Evolutionary conservation across 2,888 invertebrate species (phyloP).

Genomic region (Melieria picta): DNA sequence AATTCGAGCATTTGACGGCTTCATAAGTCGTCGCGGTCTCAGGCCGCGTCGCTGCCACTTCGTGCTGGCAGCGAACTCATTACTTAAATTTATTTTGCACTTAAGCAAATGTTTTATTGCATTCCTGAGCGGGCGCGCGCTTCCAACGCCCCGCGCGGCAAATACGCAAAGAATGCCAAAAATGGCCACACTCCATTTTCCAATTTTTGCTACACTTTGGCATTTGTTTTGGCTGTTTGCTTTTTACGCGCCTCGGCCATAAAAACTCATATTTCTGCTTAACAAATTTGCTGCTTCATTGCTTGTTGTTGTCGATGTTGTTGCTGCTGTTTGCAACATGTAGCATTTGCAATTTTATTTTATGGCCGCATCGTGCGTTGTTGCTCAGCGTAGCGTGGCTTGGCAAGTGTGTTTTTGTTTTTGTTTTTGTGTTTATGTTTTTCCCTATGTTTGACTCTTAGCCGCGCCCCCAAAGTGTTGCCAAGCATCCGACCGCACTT

Average conservation of each 20-base stretch:
- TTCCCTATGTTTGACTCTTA: neutral
- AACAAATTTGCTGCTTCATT: conserved; percentile 28
- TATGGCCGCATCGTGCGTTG: conserved; percentile 16
- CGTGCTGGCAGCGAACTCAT: conserved; percentile 32
- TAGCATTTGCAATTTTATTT: conserved; percentile 29
- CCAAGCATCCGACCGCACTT: neutral
- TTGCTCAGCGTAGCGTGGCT: neutral
- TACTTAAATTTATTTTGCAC: conserved; percentile 49
- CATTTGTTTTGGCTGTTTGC: neutral
- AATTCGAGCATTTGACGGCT: conserved; percentile 10
- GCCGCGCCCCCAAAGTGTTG: neutral
- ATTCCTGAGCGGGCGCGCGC: conserved; percentile 20
- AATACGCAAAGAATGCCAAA: neutral
- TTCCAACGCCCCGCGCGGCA: neutral
- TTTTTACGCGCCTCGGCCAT: conserved; percentile 22
- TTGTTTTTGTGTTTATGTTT: conserved; percentile 2
- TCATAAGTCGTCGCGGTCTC: conserved; percentile 2
- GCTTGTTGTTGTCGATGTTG: conserved; percentile 11
- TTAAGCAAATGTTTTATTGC: conserved; percentile 49
- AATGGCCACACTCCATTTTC: neutral
- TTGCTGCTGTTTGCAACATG: conserved; percentile 16
- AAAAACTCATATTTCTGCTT: conserved; percentile 35
- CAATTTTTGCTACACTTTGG: too few relatives aligned
- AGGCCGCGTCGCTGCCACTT: neutral
- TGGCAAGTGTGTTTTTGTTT: neutral